Percentiles rank a stretch among this genome's conserved stretches.
phyloP scores from a whole-genome alignment of 1,140 invertebrate genomes.

The Acromyrmex charruanus region DNA sequence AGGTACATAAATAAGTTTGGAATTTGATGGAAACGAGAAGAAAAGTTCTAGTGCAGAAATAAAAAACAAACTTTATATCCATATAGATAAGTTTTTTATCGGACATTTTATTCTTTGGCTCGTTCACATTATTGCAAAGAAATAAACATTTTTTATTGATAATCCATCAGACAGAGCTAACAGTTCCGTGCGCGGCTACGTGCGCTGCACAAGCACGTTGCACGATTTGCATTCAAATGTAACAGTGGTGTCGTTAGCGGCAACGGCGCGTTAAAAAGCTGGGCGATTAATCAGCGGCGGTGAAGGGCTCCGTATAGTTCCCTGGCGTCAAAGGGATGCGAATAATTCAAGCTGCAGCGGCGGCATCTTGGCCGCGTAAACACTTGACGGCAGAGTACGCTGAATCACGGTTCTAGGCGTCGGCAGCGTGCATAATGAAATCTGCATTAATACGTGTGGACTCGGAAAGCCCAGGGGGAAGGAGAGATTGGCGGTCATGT shows the following conservation, averaged over 20 bases:
- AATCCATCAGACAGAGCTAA: conserved; percentile 30
- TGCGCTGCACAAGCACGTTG: conserved; percentile 19
- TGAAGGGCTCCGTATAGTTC: conserved; percentile 44
- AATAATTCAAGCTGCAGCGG: conserved; percentile 53
- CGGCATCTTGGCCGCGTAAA: conserved; percentile 50
- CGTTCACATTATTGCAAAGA: neutral
- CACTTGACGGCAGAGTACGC: conserved; percentile 6
- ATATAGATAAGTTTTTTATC: neutral
- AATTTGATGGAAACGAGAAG: no score
- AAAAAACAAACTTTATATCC: neutral
- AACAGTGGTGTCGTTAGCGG: conserved; percentile 35
- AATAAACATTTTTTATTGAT: neutral
- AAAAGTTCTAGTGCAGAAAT: no score
- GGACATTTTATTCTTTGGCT: neutral
- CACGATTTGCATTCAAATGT: conserved; percentile 52
- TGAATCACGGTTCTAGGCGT: conserved; percentile 30
- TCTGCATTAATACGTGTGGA: conserved; percentile 42
- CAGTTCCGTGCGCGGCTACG: conserved; percentile 16
- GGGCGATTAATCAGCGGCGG: conserved; percentile 48
- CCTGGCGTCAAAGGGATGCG: conserved; percentile 45
- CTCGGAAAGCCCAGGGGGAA: conserved; percentile 15
- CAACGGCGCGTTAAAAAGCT: conserved; percentile 59
- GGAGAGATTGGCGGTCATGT: neutral
- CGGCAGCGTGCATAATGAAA: conserved; percentile 45
- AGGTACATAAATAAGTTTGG: no score